A percentile compares a stretch with the other conserved stretches of the same genome.
Evolutionary conservation across 2,888 invertebrate genomes (phyloP).

Genomic region (Strigamia maritima): DNA sequence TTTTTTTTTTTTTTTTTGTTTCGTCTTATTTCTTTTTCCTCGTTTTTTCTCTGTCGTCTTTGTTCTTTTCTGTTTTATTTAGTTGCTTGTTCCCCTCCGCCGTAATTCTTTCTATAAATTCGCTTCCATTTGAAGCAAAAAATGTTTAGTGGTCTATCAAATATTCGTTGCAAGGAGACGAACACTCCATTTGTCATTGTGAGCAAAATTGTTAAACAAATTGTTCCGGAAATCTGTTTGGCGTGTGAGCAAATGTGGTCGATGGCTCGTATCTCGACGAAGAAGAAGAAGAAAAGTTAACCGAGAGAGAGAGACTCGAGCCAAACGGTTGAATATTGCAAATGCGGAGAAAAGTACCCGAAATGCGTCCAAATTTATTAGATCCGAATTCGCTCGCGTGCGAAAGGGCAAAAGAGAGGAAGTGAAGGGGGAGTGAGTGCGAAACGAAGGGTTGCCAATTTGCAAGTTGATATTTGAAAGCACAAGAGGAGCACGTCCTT

Average conservation of each 20-base stretch:
- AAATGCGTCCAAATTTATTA: constrained; percentile 27
- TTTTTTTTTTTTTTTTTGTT: neutral
- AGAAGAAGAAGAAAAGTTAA: constrained; percentile 27
- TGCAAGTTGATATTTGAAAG: constrained; percentile 23
- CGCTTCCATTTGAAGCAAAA: constrained; percentile 17
- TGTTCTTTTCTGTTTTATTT: constrained; percentile 7
- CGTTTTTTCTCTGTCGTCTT: neutral
- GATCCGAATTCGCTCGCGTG: constrained; percentile 27
- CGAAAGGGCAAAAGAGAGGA: constrained; percentile 27
- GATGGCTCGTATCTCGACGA: constrained; percentile 29
- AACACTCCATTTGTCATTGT: constrained; percentile 29
- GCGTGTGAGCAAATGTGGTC: constrained; percentile 29
- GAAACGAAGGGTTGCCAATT: constrained; percentile 26
- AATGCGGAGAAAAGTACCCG: constrained; percentile 29
- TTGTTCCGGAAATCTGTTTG: constrained; percentile 29
- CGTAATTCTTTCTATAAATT: constrained; percentile 18
- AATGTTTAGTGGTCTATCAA: constrained; percentile 29
- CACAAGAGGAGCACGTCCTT: constrained; percentile 8
- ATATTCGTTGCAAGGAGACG: constrained; percentile 25
- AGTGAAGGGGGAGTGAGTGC: constrained; percentile 11
- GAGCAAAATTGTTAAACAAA: constrained; percentile 29
- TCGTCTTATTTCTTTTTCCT: neutral
- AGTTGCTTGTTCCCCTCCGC: neutral
- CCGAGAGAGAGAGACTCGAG: constrained; percentile 29
- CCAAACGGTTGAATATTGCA: constrained; percentile 29